Base-by-base conservation (phyloP, 2,888 invertebrate species). In the Hypomecis punctinalis region DNA sequence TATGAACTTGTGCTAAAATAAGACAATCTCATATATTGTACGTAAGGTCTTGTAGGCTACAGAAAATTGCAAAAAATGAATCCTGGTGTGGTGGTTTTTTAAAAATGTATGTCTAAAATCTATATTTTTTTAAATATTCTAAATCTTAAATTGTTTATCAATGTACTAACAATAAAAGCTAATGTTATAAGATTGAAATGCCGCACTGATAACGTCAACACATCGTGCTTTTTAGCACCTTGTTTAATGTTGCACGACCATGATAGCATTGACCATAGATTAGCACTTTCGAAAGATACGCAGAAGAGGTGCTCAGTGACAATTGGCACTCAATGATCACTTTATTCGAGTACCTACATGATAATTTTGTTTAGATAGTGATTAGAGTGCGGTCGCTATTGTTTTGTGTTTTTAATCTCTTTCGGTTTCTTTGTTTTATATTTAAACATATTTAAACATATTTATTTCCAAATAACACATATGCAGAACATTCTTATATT, bases 241-340 rank as follows among this genome's bases (percentile, higher is more conserved):
- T 61, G 57, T 66, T 33, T 53, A 47, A 46, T 56, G 61, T 61
- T 56, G 37, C 67, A 63, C 39, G 58, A 58, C 36, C 43, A 40
- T 56, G 67, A 61, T 66, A 68, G 43, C 72, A 72, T 72, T 72
- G 70, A 62, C 52, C 37, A 37, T 36, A 40, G 45, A 46, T 72
- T 70, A 68, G 45, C 72, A 67, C 70, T 70, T 72, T 70, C 63
- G 60, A 67, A 70, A 72, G 56, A 56, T 60, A 60, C 48, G 40
- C 5, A 35, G 23, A 59, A 63, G 47, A 51, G 48, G 13, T 61
- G 56, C 43, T 39, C 35, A 37, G 71, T 73, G 76, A 64, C 70
- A 77, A 77, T 75, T 77, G 76, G 68, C 71, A 71, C 67, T 75
- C 75, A 76, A 75, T 77, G 75, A 75, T 75, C 65, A 70, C 42